Evolutionary conservation across 2,797 vertebrate genomes (phyloP).

Genomic region (Avahi laniger): DNA sequence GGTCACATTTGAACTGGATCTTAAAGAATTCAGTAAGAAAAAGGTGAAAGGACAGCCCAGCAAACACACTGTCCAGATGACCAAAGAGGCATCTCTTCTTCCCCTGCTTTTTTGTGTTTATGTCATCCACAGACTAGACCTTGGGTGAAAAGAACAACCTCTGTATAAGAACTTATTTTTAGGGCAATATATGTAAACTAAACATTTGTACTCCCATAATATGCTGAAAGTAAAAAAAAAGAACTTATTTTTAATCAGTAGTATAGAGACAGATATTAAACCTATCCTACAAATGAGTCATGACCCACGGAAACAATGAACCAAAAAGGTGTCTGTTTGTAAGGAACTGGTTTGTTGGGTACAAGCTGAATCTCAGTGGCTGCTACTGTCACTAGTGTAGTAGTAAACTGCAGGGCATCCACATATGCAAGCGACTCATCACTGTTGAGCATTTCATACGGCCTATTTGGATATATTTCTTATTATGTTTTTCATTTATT

Average conservation of each 20-base stretch:
- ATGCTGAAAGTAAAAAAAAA: neutral
- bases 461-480: neutral
- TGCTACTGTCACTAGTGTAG: rapidly evolving
- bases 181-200: too few species aligned
- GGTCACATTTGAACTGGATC: neutral
- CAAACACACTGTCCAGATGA: neutral
- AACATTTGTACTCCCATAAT: too few species aligned
- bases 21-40: neutral
- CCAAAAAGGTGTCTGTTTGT: neutral
- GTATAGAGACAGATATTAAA: neutral
- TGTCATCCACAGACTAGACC: neutral
- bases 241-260: neutral
- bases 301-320: neutral
- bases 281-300: neutral
- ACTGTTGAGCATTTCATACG: neutral
- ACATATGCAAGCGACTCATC: neutral
- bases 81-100: neutral
- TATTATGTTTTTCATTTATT: neutral
- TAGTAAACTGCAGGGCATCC: neutral
- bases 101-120: neutral
- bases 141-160: neutral
- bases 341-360: neutral
- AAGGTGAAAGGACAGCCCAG: neutral
- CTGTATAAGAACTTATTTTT: neutral
- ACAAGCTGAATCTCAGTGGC: neutral